phyloP scores from a whole-genome alignment of 1,140 invertebrate genomes.

The Piezodorus guildinii region DNA sequence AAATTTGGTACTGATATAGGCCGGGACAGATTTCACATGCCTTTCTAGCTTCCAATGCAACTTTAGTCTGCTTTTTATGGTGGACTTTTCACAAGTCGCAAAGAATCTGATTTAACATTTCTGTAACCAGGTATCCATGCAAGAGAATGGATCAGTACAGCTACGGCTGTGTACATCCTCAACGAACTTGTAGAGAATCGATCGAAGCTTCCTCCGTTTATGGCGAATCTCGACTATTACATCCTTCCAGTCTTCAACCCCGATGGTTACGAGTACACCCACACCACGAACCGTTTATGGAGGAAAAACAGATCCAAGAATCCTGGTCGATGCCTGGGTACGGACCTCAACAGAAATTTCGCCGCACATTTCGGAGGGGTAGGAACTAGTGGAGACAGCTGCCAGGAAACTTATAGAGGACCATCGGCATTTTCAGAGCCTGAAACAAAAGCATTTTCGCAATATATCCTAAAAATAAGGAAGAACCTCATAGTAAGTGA shows the following conservation, averaged over 20 bases:
- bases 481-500: conserved; percentile 39
- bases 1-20: too few relatives aligned
- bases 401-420: conserved; percentile 66
- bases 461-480: too few relatives aligned
- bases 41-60: too few relatives aligned
- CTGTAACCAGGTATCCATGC: conserved; percentile 47
- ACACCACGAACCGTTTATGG: conserved; percentile 63
- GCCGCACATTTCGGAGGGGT: conserved; percentile 50
- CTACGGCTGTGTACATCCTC: conserved; percentile 48
- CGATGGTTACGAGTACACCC: conserved; percentile 50
- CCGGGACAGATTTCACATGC: too few relatives aligned
- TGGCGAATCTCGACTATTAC: conserved; percentile 49
- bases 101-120: too few relatives aligned
- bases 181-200: conserved; percentile 64
- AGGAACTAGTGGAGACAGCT: conserved; percentile 61
- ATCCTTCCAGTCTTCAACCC: conserved; percentile 47
- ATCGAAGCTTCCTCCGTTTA: conserved; percentile 51
- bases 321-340: conserved; percentile 34
- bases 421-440: conserved; percentile 45
- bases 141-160: conserved; percentile 70
- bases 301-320: conserved; percentile 56
- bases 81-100: too few relatives aligned
- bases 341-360: conserved; percentile 60
- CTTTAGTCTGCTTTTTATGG: too few relatives aligned
- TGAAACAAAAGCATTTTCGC: too few relatives aligned